phyloP scores from a whole-genome alignment of 2,113 vertebrate species.

The Rostratula benghalensis region DNA sequence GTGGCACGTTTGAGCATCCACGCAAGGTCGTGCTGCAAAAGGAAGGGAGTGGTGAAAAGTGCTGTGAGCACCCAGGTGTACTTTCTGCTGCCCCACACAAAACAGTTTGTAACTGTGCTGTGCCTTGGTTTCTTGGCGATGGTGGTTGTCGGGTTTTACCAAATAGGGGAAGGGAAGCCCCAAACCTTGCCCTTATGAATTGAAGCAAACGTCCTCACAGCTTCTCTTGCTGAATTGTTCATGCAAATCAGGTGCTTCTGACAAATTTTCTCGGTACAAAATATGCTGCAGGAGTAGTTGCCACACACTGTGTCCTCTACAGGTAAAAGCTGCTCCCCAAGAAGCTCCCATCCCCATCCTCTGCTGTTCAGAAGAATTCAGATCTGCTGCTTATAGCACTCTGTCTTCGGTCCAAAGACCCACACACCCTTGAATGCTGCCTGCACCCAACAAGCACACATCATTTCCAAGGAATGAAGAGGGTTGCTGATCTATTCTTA shows the following conservation, averaged over 20 bases:
- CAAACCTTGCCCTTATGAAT: neutral
- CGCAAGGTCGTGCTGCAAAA: neutral
- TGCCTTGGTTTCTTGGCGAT: neutral
- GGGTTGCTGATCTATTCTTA: neutral
- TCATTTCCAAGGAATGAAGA: neutral
- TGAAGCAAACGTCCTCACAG: neutral
- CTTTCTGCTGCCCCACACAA: neutral
- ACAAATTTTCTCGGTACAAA: neutral
- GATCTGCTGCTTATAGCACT: neutral
- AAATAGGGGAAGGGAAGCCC: neutral
- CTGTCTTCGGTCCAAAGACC: neutral
- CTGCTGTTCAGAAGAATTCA: neutral
- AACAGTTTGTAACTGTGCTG: neutral
- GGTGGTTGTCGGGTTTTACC: neutral
- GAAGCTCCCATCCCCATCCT: neutral
- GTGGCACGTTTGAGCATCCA: neutral
- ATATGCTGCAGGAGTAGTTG: neutral
- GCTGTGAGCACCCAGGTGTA: neutral
- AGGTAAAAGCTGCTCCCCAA: neutral
- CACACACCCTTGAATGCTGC: rapidly evolving
- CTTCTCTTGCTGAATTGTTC: neutral
- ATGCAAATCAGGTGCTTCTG: neutral
- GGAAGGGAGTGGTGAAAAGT: neutral
- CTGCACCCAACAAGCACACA: neutral
- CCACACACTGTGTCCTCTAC: neutral